Evolutionary conservation across 2,113 vertebrate species (phyloP).

Genomic region (Empidonax alnorum): DNA sequence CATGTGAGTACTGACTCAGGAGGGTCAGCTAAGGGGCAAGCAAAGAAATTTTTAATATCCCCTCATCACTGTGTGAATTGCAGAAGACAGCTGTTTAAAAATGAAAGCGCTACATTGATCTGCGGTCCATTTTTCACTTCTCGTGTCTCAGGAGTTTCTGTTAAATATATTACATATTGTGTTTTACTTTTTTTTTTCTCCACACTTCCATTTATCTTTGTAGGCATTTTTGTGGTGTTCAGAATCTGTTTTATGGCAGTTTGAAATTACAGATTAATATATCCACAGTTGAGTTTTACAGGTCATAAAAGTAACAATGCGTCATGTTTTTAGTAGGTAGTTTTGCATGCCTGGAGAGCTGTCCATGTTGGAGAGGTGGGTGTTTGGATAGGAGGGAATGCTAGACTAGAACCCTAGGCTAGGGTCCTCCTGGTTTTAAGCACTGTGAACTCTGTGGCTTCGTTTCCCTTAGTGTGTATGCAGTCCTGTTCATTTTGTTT

Average conservation of each 20-base stretch:
- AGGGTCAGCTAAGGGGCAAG: background rate
- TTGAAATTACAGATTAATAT: conserved; percentile 37
- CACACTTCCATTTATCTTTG: background rate
- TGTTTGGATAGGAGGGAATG: background rate
- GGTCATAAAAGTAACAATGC: conserved; percentile 38
- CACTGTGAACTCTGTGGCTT: fast-evolving
- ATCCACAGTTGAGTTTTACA: conserved; percentile 13
- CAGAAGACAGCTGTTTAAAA: background rate
- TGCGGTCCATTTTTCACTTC: background rate
- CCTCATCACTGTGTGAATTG: background rate
- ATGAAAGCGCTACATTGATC: background rate
- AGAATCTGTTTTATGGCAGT: background rate
- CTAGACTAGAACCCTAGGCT: background rate
- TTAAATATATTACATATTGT: background rate
- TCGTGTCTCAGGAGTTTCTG: background rate
- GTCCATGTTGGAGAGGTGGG: no score
- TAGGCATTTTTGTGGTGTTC: background rate
- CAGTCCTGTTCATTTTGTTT: background rate
- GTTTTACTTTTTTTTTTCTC: background rate
- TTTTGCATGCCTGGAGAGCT: background rate
- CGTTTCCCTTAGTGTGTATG: background rate
- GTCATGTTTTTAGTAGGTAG: conserved; percentile 7
- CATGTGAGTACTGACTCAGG: conserved; percentile 71
- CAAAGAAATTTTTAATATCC: background rate
- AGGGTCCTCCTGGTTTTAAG: background rate